Conservation (phyloP, 2,113 vertebrate species). For the Erpornis zantholeuca region DNA sequence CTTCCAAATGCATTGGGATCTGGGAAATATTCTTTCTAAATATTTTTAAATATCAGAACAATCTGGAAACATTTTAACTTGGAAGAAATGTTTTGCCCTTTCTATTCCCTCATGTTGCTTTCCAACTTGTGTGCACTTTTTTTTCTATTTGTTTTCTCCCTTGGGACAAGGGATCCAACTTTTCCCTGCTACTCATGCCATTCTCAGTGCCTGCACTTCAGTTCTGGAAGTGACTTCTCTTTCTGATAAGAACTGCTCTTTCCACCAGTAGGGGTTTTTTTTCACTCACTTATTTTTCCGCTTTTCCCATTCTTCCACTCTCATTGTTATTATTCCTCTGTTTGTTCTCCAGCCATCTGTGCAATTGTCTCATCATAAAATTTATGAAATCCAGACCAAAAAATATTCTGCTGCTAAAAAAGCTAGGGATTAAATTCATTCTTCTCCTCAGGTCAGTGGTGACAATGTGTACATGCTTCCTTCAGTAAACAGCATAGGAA, state of each 20-base stretch:
- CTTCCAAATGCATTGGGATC: background rate
- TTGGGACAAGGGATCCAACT: background rate
- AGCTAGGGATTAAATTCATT: background rate
- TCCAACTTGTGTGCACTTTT: background rate
- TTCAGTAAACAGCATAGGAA: background rate
- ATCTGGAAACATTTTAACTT: constrained; percentile 47
- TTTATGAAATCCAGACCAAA: background rate
- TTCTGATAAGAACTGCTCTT: background rate
- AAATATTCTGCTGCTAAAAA: background rate
- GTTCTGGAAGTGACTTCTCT: background rate
- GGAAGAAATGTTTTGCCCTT: constrained; percentile 14
- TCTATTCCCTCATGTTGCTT: background rate
- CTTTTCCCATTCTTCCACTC: background rate
- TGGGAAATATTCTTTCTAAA: background rate
- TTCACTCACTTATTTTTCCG: background rate
- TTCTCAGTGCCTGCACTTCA: background rate
- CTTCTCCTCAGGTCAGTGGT: background rate
- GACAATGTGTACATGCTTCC: background rate
- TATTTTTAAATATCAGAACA: constrained; percentile 5
- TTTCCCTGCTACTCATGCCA: background rate
- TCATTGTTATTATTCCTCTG: background rate
- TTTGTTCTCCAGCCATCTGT: background rate
- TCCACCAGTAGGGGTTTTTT: background rate
- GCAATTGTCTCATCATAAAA: background rate
- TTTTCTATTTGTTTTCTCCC: constrained; percentile 6